phyloP scores from a whole-genome alignment of 2,797 vertebrate species.

The Chaenodraco wilsoni region DNA sequence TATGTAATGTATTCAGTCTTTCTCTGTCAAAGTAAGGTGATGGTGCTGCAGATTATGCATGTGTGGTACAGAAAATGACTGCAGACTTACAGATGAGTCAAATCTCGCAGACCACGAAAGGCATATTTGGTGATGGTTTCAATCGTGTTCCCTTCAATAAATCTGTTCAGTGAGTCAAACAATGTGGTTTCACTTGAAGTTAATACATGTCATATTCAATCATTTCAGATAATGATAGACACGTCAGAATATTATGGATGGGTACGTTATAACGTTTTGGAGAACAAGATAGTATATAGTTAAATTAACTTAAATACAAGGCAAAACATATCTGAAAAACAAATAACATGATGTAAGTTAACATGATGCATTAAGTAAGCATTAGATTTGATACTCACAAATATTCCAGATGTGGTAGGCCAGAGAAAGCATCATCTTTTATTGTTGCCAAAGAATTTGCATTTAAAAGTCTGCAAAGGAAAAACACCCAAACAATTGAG shows the following conservation, averaged over 20 bases:
- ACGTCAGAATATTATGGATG: neutral
- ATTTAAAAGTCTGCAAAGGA: constrained; percentile 89
- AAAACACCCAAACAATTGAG: neutral
- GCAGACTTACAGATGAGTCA: constrained; percentile 96
- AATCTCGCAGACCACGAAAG: constrained; percentile 92
- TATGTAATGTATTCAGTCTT: neutral
- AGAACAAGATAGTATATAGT: neutral
- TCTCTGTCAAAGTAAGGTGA: neutral
- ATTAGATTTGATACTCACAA: constrained; percentile 86
- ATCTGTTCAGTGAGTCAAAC: constrained; percentile 79
- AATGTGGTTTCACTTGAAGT: neutral
- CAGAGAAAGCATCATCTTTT: constrained; percentile 94
- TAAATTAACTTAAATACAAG: neutral
- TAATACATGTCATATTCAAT: neutral
- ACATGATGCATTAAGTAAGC: neutral
- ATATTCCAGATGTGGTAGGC: constrained; percentile 96
- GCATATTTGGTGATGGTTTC: constrained; percentile 92
- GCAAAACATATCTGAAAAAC: neutral
- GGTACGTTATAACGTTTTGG: neutral
- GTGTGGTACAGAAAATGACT: neutral
- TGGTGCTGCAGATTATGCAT: neutral
- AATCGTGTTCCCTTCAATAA: constrained; percentile 97
- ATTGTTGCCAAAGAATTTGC: constrained; percentile 94
- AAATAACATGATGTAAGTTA: neutral
- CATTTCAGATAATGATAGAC: neutral